Evolutionary conservation across 2,797 vertebrate genomes (phyloP).

Genomic region (Vultur gryphus): DNA sequence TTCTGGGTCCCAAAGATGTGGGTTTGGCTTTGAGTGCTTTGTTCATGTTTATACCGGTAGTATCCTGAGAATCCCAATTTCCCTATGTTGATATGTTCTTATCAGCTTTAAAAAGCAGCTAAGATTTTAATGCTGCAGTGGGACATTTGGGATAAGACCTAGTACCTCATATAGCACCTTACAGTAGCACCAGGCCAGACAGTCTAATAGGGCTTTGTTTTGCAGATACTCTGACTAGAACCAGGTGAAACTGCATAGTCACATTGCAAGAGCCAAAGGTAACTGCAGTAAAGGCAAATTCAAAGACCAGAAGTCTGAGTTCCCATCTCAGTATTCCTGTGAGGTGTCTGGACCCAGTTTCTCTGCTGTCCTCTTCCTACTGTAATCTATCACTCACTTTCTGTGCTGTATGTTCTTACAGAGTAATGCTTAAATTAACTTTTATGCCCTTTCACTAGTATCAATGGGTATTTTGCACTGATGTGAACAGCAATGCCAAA

Average conservation of each 20-base stretch:
- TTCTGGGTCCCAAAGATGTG: fast-evolving
- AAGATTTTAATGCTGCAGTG: neutral
- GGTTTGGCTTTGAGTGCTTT: neutral
- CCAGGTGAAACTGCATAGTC: neutral
- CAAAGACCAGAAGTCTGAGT: neutral
- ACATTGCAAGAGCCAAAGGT: neutral
- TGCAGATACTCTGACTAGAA: neutral
- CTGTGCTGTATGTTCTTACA: neutral
- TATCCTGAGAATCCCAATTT: neutral
- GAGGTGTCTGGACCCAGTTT: neutral
- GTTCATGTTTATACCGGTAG: neutral
- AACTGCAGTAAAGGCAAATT: neutral
- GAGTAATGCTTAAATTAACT: neutral
- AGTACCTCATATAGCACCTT: neutral
- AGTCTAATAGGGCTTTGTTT: neutral
- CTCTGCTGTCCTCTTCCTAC: neutral
- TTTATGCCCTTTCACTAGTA: neutral
- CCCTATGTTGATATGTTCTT: neutral
- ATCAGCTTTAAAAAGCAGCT: neutral
- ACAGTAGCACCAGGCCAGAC: neutral
- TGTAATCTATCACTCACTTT: neutral
- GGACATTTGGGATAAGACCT: neutral
- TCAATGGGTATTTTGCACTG: neutral
- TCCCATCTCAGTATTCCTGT: neutral
- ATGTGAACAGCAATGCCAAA: neutral